These are phyloP conservation scores for Casuarius casuarius DNA, from an alignment of 2,113 vertebrate species.

Conservation along the genomic window DNA sequence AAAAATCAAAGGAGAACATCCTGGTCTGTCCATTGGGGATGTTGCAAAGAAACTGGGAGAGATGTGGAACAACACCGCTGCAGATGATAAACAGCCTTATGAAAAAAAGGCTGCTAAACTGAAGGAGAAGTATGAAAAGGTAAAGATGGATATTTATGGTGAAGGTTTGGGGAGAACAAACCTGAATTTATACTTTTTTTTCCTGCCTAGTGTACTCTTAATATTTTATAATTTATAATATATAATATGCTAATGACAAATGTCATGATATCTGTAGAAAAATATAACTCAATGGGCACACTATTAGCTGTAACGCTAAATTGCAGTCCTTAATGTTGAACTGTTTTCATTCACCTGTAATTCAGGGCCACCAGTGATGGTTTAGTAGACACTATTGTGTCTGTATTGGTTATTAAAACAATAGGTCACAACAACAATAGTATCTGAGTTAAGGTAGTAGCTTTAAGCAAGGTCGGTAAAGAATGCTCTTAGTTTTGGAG, in stretches of 20 bases:
- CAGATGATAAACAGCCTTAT: slow-evolving; percentile 93
- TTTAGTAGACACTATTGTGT: neutral
- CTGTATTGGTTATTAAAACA: neutral
- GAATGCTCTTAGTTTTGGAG: neutral
- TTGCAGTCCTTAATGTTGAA: neutral
- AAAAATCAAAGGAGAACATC: slow-evolving; percentile 92
- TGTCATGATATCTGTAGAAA: neutral
- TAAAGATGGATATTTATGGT: slow-evolving; percentile 25
- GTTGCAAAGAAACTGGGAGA: slow-evolving; percentile 95
- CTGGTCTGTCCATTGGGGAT: slow-evolving; percentile 91
- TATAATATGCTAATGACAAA: neutral
- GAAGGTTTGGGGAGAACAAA: neutral
- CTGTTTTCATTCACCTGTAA: neutral
- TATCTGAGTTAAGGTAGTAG: neutral
- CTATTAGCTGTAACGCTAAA: accelerated
- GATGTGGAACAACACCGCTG: slow-evolving; percentile 93
- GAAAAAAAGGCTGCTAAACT: slow-evolving; percentile 95
- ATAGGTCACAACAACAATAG: neutral
- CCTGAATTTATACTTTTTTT: neutral
- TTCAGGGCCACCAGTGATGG: neutral
- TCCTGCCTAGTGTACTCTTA: accelerated
- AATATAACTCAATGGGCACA: accelerated
- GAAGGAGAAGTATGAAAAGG: slow-evolving; percentile 99
- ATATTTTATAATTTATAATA: neutral
- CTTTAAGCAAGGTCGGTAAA: neutral